phyloP scores from a whole-genome alignment of 2,888 invertebrate genomes.

The Leptarthrus brevirostris region DNA sequence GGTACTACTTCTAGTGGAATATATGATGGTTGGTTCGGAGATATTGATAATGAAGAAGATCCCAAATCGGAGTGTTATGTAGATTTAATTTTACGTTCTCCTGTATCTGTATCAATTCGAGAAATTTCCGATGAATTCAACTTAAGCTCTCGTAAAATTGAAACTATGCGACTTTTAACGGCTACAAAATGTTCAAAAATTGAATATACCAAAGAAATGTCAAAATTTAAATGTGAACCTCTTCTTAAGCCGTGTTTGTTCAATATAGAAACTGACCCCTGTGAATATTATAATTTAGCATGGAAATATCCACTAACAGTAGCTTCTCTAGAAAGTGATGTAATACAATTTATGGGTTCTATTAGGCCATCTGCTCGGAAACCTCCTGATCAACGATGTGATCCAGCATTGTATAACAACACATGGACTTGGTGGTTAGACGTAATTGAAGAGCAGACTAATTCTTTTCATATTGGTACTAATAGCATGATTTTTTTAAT shows the following conservation, averaged over 20 bases:
- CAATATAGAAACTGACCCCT: conserved; percentile 69
- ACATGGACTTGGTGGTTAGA: conserved; percentile 74
- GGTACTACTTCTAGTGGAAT: conserved; percentile 60
- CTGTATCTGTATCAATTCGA: conserved; percentile 56
- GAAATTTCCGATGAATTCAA: conserved; percentile 50
- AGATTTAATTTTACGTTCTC: conserved; percentile 58
- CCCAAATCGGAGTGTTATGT: conserved; percentile 59
- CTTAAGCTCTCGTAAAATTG: conserved; percentile 12
- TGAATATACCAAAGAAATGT: conserved; percentile 49
- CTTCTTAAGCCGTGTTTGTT: conserved; percentile 67
- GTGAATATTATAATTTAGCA: conserved; percentile 67
- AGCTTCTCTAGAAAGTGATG: conserved; percentile 66
- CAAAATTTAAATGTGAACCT: conserved; percentile 61
- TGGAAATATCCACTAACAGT: conserved; percentile 59
- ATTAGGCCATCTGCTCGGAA: conserved; percentile 67
- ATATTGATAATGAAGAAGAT: conserved; percentile 59
- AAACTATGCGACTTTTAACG: conserved; percentile 58
- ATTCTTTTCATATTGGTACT: too few relatives aligned
- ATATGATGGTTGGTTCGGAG: conserved; percentile 58
- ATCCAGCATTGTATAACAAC: conserved; percentile 70
- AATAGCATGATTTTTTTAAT: too few relatives aligned
- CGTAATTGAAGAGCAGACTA: background rate
- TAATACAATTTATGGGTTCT: conserved; percentile 67
- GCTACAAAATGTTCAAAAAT: conserved; percentile 58
- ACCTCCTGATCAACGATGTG: conserved; percentile 68